Base-by-base conservation (phyloP, 2,797 vertebrate species). In the Florisuga fusca region DNA sequence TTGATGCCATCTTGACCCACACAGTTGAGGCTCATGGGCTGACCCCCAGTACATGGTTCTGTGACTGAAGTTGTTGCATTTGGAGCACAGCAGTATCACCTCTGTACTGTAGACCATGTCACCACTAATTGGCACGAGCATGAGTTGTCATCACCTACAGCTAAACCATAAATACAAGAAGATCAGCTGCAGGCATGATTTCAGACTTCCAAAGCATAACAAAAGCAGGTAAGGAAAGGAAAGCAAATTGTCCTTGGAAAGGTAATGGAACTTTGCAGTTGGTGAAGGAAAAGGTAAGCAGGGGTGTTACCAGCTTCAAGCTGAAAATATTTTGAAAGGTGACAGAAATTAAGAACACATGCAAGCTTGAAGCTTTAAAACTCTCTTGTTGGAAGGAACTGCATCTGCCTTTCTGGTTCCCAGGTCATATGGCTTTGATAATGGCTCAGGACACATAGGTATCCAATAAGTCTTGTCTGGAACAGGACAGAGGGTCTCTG, bases 41-140 rank as follows among this genome's bases (percentile, higher is more conserved):
- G 46, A 41, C 43, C 34, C n/a, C 16, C 36, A 79, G 17, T 17
- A 36, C 0, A 0, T 3, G 2, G 9, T 55, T 41, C 18, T 73
- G 46, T n/a, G 61, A 64, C 41, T 12, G 26, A 83, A 72, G 46
- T 19, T 55, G 64, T 61, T 1, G 0, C 27, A 27, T 33, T 16
- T 38, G 51, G 29, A 57, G 26, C 9, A 7, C 16, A 43, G 51
- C 38, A 58, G 43, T 27, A 50, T 41, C 66, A 53, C 48, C 26
- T 78, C 48, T 41, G 2, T 38, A 23, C 53, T 57, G 53, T 4
- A 74, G 33, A 43, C 23, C 63, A 79, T 58, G 18, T 25, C 8
- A 11, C 29, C 48, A 51, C 18, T n/a, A 62, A 23, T 7, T 54
- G 38, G 27, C 45, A 34, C 3, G 15, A 87, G 64, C 59, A 63